A percentile compares a stretch with the other conserved stretches of the same genome.
Evolutionary conservation across 2,888 invertebrate genomes (phyloP).

Genomic region (Sphaeridia pumilis): DNA sequence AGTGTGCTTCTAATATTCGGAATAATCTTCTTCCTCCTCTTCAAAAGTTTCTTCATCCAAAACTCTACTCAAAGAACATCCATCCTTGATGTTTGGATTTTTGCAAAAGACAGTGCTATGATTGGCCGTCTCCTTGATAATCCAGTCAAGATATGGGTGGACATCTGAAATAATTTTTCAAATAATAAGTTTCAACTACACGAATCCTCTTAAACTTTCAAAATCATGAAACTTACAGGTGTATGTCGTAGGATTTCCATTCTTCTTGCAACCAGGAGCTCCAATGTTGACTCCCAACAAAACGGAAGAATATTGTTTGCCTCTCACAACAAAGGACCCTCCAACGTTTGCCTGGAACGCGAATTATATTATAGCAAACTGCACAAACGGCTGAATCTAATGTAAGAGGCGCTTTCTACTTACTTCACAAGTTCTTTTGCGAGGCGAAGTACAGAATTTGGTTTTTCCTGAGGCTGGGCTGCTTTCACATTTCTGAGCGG

Average conservation of each 20-base stretch:
- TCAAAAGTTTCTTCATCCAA: slow-evolving; percentile 43
- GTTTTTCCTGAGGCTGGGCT: not conserved
- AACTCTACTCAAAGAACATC: not conserved
- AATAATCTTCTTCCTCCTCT: slow-evolving; percentile 75
- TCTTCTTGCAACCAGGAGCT: slow-evolving; percentile 8
- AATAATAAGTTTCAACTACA: too few relatives aligned
- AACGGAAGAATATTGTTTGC: slow-evolving; percentile 12
- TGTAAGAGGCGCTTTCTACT: too few relatives aligned
- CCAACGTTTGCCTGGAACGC: slow-evolving; percentile 5
- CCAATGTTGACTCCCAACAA: slow-evolving; percentile 4
- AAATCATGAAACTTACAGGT: slow-evolving; percentile 13
- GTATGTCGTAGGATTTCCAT: slow-evolving; percentile 1
- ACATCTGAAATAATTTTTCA: too few relatives aligned
- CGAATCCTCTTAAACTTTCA: too few relatives aligned
- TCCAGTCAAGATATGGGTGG: not conserved
- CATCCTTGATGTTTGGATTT: not conserved
- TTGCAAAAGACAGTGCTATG: not conserved
- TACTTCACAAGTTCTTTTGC: not conserved
- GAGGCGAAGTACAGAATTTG: slow-evolving; percentile 4
- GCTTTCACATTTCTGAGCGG: not conserved
- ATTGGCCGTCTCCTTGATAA: not conserved
- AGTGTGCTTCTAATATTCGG: slow-evolving; percentile 84
- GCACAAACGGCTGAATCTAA: too few relatives aligned
- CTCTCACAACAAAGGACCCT: slow-evolving; percentile 6
- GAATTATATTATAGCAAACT: too few relatives aligned